Evolutionary conservation across 2,888 invertebrate species (phyloP).

Genomic region (Hypolimnas misippus): DNA sequence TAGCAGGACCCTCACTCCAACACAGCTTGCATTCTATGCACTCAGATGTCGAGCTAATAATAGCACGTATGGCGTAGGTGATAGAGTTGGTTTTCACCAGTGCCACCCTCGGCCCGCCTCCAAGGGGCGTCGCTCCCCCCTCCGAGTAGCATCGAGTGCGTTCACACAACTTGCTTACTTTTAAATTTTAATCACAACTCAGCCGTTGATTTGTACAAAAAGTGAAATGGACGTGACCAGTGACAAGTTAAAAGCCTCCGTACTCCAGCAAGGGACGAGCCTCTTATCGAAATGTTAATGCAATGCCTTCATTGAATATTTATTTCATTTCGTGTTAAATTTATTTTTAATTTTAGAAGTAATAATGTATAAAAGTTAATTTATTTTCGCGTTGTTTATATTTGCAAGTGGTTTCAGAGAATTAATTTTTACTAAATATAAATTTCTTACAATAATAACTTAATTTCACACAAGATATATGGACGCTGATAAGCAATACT

Average conservation of each 20-base stretch:
- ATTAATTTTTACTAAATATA: too few species aligned
- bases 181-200: conserved; percentile 80
- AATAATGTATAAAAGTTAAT: too few species aligned
- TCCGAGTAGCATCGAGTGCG: conserved; percentile 54
- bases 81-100: conserved; percentile 53
- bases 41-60: conserved; percentile 35
- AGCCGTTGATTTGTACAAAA: conserved; percentile 73
- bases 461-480: too few species aligned
- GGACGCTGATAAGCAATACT: too few species aligned
- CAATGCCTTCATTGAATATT: not conserved
- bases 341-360: too few species aligned
- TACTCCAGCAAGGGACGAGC: conserved; percentile 20
- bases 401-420: too few species aligned
- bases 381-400: too few species aligned
- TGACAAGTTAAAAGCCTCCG: conserved; percentile 58
- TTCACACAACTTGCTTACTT: conserved; percentile 70
- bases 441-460: too few species aligned
- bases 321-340: not conserved
- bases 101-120: conserved; percentile 67
- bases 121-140: conserved; percentile 78
- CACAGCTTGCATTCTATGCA: conserved; percentile 75
- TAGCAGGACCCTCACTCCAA: conserved; percentile 70
- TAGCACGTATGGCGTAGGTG: conserved; percentile 20
- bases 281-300: conserved; percentile 14
- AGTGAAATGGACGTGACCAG: conserved; percentile 62